Evolutionary conservation across 2,888 invertebrate genomes (phyloP).

Genomic region (Epinotia bilunana): DNA sequence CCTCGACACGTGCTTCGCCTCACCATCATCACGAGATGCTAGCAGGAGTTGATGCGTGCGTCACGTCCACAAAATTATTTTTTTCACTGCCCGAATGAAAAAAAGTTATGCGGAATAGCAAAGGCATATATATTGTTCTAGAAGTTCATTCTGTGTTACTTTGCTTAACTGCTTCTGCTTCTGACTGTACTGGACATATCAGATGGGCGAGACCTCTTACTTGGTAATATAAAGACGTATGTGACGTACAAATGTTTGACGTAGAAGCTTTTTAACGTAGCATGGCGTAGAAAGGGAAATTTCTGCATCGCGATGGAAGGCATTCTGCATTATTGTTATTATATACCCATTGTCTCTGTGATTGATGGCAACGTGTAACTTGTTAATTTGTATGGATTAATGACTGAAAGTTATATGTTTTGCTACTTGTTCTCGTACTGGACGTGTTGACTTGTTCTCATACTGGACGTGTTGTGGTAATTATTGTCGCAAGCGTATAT

Average conservation of each 20-base stretch:
- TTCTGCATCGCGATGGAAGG: slow-evolving; percentile 22
- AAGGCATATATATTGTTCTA: too few species aligned
- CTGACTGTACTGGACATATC: not conserved
- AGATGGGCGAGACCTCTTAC: not conserved
- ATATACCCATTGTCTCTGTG: slow-evolving; percentile 16
- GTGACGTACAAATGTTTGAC: not conserved
- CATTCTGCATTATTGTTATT: slow-evolving; percentile 24
- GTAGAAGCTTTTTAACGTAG: slow-evolving; percentile 4
- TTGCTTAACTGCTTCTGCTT: too few species aligned
- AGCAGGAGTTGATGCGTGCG: too few species aligned
- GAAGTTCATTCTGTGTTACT: too few species aligned
- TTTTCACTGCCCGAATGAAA: too few species aligned
- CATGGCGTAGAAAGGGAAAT: slow-evolving; percentile 30
- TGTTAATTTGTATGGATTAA: not conserved
- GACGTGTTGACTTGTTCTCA: too few species aligned
- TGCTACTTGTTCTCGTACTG: not conserved
- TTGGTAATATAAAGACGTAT: not conserved
- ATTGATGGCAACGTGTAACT: slow-evolving; percentile 1
- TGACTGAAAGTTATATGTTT: not conserved
- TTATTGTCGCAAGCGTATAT: too few species aligned
- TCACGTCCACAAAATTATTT: too few species aligned
- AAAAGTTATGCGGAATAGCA: too few species aligned
- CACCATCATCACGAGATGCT: too few species aligned
- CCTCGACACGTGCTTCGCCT: too few species aligned
- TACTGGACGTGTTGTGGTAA: too few species aligned